Base-by-base conservation (phyloP, 1,140 invertebrate genomes). In the Oscheius sp. region DNA sequence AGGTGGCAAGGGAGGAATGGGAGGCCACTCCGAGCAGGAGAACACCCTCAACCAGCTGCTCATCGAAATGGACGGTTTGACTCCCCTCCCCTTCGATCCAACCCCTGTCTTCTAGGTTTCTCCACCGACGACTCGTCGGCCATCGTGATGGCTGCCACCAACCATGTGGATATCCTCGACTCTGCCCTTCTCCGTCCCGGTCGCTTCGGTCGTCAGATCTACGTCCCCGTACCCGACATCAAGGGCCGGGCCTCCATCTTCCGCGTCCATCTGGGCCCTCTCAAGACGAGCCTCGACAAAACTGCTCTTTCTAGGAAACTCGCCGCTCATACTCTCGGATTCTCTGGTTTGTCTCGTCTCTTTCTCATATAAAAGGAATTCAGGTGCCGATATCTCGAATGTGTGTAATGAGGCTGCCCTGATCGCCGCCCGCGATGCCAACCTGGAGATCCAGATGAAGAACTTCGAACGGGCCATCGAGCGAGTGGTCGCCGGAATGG, bases 391-490 rank as follows among this genome's bases (percentile, higher is more conserved):
- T 85, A 97, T 99, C 82, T 94, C 95, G 0, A 99, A 99, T 86
- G 94, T 99, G 3, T 99, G 96, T 84, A 99, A 99, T 84, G 96
- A 99, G 87, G 95, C 96, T 10, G 96, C 96, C 3, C 86, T 99
- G 29, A 98, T 99, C 75, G 95, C 95, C 2, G 95, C 95, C 1
- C 88, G 95, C 81, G 94, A 97, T 83, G 74, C 74, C 0, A 72
- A 72, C 42, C 23, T 90, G 35, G 88, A 88, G 49, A 96, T 99
- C 78, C 87, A 87, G 1, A 87, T 92, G 84, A 94, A 94, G 81
- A 91, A 98, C 87, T 99, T 99, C 85, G 96, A 99, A 85, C 91
- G 94, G 83, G 95, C 96, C 0, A 98, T 98, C 79, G 96, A 99
- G 85, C 89, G 96, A 84, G 95, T 99, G 1, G 91, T 99, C 18